Base-by-base conservation (phyloP, 2,888 invertebrate genomes). In the Siphonodentalium dalli region DNA sequence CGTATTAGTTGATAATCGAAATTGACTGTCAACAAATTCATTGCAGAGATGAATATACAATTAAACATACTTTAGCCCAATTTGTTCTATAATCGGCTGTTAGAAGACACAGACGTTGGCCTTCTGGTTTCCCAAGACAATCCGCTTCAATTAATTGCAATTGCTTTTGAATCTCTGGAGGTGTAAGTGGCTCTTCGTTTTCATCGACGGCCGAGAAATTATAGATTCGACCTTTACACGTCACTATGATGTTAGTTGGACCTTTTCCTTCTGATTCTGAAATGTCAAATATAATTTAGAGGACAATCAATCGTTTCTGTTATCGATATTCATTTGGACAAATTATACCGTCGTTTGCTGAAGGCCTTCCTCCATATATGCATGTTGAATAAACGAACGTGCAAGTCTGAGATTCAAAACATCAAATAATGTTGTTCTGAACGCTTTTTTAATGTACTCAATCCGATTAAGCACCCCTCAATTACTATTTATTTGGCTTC, bases 181-280 rank as follows among this genome's bases (percentile, higher is more conserved):
- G 76, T 0, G 83, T 82, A 3, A 86, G 64, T 1, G 83, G 68
- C 7, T 81, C 77, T 6, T 83, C 85, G 42, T 83, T 76, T 1
- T 69, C 67, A 58, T 82, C 80, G 20, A 81, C 60, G 1, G 75
- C 75, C 50, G 84, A 71, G 38, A 85, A 65, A 4, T 78, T 71
- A 68, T 86, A 88, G 15, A 86, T 80, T n/a, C 85, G 83, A 2
- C 87, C 87, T 49, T 83, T 81, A 56, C 84, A 85, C 5, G 84
- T 66, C 9, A 87, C 82, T 1, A 85, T 58, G 0, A 85, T 63
- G 67, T 87, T 84, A 0, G 78, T 74, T 1, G 87, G 86, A 9
- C 83, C 24, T 79, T 55, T 48, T 18, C 80, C 81, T 59, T 81
- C 78, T 13, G 67, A 65, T 50, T 76, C 80, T 80, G 53, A 28